Evolutionary conservation across 2,113 vertebrate species (phyloP).

Genomic region (Thunnus thynnus): DNA sequence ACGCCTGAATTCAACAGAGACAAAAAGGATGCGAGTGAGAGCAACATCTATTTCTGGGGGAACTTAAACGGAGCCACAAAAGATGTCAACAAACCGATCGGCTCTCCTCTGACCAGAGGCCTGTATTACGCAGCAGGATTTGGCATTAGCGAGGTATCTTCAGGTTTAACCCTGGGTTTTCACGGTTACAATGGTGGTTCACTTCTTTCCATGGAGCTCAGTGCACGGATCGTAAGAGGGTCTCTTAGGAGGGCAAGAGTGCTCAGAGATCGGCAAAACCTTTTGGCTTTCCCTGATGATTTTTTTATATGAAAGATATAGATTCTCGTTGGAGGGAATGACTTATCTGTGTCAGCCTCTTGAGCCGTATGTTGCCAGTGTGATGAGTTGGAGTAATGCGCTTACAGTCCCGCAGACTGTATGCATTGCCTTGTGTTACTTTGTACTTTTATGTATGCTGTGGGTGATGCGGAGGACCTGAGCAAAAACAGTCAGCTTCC

Average conservation of each 20-base stretch:
- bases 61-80: too few species aligned
- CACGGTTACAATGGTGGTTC: too few species aligned
- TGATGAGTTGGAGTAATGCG: background rate
- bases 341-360: background rate
- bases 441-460: background rate
- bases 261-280: background rate
- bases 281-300: background rate
- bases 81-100: too few species aligned
- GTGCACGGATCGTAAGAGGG: background rate
- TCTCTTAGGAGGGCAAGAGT: background rate
- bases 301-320: background rate
- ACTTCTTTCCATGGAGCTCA: background rate
- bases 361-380: background rate
- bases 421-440: background rate
- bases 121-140: too few species aligned
- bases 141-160: too few species aligned
- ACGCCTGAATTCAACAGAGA: too few species aligned
- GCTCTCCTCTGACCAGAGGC: too few species aligned
- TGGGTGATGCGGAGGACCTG: background rate
- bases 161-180: too few species aligned
- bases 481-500: background rate
- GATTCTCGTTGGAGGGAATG: background rate
- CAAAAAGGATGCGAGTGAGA: too few species aligned
- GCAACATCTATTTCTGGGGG: too few species aligned
- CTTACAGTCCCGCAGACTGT: background rate